Percentiles rank a stretch among this genome's conserved stretches.
phyloP scores from a whole-genome alignment of 2,888 invertebrate genomes.

The Acanthopleura granulata region DNA sequence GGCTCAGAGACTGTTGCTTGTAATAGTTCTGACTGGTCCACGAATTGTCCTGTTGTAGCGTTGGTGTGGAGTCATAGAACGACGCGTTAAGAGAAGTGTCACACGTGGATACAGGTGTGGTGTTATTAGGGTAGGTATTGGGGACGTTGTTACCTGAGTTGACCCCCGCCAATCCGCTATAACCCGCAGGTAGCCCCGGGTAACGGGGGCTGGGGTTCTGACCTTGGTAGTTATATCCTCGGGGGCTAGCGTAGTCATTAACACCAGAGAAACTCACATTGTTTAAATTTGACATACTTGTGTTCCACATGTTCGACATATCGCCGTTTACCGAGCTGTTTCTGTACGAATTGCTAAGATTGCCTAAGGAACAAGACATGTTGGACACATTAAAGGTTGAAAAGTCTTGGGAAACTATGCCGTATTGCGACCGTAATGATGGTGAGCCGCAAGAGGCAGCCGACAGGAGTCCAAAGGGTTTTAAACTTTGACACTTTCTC shows the following conservation, averaged over 20 bases:
- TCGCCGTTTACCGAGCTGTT: background rate
- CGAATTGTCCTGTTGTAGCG: background rate
- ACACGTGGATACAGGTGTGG: background rate
- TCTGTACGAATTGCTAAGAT: conserved; percentile 1
- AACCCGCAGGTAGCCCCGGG: background rate
- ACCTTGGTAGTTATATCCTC: background rate
- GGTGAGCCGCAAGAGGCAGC: conserved; percentile 6
- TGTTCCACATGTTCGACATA: background rate
- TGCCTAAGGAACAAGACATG: conserved; percentile 7
- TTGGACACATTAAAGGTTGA: background rate
- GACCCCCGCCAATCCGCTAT: background rate
- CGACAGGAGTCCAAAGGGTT: conserved; percentile 55
- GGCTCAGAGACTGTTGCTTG: conserved; percentile 62
- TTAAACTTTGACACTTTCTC: conserved; percentile 87
- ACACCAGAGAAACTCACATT: background rate
- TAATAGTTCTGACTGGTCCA: conserved; percentile 31
- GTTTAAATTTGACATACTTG: background rate
- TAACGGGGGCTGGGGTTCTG: background rate
- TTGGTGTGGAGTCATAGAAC: background rate
- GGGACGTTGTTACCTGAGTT: background rate
- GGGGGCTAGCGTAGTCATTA: background rate
- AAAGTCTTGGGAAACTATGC: background rate
- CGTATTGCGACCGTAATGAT: background rate
- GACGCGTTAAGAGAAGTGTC: background rate
- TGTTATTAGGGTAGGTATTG: background rate